These are phyloP conservation scores for Bufo bufo DNA, from an alignment of 2,113 vertebrate species.

Conservation along the genomic window DNA sequence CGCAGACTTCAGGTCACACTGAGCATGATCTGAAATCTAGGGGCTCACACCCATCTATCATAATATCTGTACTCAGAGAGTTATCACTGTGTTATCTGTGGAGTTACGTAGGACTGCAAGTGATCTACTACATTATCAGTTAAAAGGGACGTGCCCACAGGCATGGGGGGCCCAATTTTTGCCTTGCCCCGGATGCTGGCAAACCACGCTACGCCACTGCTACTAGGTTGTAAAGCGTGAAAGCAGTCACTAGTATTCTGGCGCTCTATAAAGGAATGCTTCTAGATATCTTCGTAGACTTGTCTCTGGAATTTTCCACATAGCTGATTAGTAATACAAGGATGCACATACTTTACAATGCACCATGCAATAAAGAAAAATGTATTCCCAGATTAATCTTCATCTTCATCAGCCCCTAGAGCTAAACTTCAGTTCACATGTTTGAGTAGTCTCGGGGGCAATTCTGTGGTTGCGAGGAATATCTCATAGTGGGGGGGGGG, in stretches of 20 bases:
- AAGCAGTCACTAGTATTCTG: neutral
- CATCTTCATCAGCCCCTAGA: conserved; percentile 25
- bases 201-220: no score
- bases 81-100: no score
- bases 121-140: no score
- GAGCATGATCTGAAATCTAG: no score
- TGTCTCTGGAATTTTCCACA: conserved; percentile 24
- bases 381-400: conserved; percentile 20
- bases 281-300: neutral
- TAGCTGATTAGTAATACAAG: conserved; percentile 19
- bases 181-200: no score
- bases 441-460: conserved; percentile 35
- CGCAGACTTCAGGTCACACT: no score
- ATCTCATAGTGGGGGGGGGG: neutral
- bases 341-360: conserved; percentile 34
- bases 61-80: no score
- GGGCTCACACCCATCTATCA: no score
- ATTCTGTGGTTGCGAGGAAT: conserved; percentile 35
- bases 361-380: conserved; percentile 10
- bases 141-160: no score
- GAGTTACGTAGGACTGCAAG: no score
- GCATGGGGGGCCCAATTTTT: no score
- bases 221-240: neutral
- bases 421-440: conserved; percentile 2
- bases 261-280: neutral